Conservation (phyloP, 2,113 vertebrate genomes). For the Mormyrus lacerda region DNA sequence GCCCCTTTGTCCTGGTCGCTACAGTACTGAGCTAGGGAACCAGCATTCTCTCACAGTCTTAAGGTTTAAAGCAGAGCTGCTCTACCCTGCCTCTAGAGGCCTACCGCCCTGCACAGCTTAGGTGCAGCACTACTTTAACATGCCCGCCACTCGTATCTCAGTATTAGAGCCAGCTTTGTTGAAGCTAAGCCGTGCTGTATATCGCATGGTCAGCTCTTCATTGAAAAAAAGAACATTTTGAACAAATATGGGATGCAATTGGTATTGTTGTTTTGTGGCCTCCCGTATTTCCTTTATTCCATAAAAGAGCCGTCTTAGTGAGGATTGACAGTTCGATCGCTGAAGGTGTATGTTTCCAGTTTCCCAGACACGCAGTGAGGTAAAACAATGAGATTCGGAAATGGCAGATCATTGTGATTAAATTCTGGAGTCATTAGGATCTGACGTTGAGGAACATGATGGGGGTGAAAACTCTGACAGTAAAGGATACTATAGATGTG, state of each 20-base stretch:
- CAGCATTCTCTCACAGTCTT: background rate
- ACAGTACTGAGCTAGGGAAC: background rate
- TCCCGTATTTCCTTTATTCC: background rate
- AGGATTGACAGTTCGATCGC: background rate
- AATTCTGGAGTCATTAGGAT: too few species aligned
- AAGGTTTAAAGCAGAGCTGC: background rate
- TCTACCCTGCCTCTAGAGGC: background rate
- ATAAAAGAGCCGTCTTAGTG: background rate
- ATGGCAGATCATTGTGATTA: too few species aligned
- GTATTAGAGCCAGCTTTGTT: background rate
- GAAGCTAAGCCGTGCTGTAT: background rate
- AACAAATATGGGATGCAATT: background rate
- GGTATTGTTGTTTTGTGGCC: background rate
- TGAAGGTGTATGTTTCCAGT: background rate
- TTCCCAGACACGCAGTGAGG: background rate
- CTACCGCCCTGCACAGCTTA: background rate
- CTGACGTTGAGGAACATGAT: too few species aligned
- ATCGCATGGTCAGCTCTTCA: background rate
- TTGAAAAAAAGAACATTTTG: background rate
- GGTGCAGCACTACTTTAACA: background rate
- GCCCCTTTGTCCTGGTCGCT: background rate
- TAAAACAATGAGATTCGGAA: too few species aligned
- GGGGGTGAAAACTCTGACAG: too few species aligned
- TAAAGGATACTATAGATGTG: too few species aligned
- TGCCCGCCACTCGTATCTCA: background rate